These are phyloP conservation scores for Dryomyza anilis DNA, from an alignment of 2,888 invertebrate species.

Conservation along the genomic window DNA sequence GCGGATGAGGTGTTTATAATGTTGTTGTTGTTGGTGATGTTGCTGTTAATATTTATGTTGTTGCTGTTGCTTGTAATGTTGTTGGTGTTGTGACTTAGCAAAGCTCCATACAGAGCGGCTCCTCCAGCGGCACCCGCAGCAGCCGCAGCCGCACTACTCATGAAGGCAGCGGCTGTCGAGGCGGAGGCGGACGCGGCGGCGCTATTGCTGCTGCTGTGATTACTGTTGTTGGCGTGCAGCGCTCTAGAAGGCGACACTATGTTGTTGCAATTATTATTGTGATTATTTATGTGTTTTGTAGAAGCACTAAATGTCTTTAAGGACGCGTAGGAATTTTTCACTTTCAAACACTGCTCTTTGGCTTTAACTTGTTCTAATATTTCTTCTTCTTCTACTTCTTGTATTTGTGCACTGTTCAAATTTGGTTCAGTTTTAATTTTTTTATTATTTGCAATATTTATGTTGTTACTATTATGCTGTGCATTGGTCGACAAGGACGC, in stretches of 20 bases:
- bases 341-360: slow-evolving; percentile 16
- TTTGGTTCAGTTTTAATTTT: no score
- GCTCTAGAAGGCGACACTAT: no score
- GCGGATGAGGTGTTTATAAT: slow-evolving; percentile 36
- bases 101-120: slow-evolving; percentile 86
- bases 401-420: not conserved
- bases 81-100: slow-evolving; percentile 70
- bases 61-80: slow-evolving; percentile 28
- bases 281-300: no score
- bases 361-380: no score
- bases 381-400: not conserved
- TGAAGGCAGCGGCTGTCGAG: slow-evolving; percentile 63
- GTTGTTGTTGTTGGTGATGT: slow-evolving; percentile 28
- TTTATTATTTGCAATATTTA: no score
- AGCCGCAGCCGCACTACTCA: slow-evolving; percentile 72
- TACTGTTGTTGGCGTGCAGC: no score
- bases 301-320: slow-evolving; percentile 69
- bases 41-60: slow-evolving; percentile 29
- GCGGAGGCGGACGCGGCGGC: slow-evolving; percentile 11
- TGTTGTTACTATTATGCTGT: slow-evolving; percentile 14
- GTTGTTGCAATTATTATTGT: no score
- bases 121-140: slow-evolving; percentile 81
- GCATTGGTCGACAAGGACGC: slow-evolving; percentile 27
- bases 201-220: not conserved
- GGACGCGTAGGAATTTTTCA: slow-evolving; percentile 69